These are phyloP conservation scores for Pyrgilauda ruficollis DNA, from an alignment of 2,113 vertebrate species.

Conservation along the genomic window DNA sequence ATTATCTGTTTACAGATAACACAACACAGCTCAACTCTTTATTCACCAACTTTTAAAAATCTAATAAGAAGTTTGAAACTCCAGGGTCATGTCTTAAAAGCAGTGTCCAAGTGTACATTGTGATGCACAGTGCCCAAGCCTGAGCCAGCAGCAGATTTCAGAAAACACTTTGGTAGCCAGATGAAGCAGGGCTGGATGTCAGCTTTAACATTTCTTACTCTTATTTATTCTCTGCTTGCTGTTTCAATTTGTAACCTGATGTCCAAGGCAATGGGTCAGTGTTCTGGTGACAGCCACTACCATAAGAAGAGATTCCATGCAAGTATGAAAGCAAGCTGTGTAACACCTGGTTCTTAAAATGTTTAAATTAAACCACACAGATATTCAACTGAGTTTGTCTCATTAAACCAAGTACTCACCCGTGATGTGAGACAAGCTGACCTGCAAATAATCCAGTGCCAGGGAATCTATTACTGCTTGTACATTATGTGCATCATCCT, in stretches of 20 bases:
- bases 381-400: background rate
- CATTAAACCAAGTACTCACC: slow-evolving; percentile 72
- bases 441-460: slow-evolving; percentile 95
- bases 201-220: background rate
- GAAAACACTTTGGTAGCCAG: background rate
- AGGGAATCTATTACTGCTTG: slow-evolving; percentile 95
- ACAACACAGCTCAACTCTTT: background rate
- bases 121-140: background rate
- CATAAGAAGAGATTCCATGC: background rate
- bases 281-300: background rate
- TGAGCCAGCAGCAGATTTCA: background rate
- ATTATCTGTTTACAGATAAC: background rate
- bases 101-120: background rate
- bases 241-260: background rate
- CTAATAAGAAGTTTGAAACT: background rate
- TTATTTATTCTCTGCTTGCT: background rate
- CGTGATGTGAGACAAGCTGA: slow-evolving; percentile 96
- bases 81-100: background rate
- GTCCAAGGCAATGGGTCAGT: background rate
- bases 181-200: background rate
- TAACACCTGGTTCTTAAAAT: background rate
- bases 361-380: background rate
- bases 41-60: background rate
- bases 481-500: slow-evolving; percentile 90
- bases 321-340: background rate